Base-by-base conservation (phyloP, 1,140 invertebrate genomes). In the Propsilocerus akamusi region DNA sequence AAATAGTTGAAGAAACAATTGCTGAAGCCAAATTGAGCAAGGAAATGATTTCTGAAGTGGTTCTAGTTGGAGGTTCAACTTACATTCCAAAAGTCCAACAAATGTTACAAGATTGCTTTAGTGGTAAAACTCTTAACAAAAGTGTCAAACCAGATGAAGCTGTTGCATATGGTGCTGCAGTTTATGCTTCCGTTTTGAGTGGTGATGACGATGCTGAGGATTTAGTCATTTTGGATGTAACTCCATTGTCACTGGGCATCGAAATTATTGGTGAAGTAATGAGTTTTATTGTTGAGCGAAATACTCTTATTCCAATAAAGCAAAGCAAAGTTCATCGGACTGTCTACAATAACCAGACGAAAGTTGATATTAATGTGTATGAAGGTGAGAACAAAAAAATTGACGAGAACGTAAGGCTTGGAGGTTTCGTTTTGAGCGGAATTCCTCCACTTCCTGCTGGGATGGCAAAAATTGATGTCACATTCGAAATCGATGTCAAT, bases 361-460 rank as follows among this genome's bases (percentile, higher is more conserved):
- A n/a, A n/a, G n/a, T n/a, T n/a, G n/a, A n/a, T n/a, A n/a, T n/a
- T n/a, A n/a, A n/a, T n/a, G n/a, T n/a, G n/a, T n/a, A n/a, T n/a
- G n/a, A n/a, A n/a, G n/a, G n/a, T n/a, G n/a, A n/a, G n/a, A n/a
- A n/a, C n/a, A n/a, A n/a, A n/a, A n/a, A n/a, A n/a, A n/a, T n/a
- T n/a, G n/a, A n/a, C n/a, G n/a, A n/a, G n/a, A n/a, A n/a, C n/a
- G n/a, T n/a, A n/a, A n/a, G n/a, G n/a, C n/a, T n/a, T n/a, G n/a
- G n/a, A n/a, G n/a, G n/a, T n/a, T n/a, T n/a, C n/a, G n/a, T n/a
- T n/a, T n/a, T n/a, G n/a, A n/a, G n/a, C n/a, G n/a, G n/a, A n/a
- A n/a, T n/a, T n/a, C n/a, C n/a, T n/a, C n/a, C n/a, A n/a, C 83
- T 83, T 11, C 85, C 84, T 0, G 68, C 84, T 10, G 85, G 84